These are phyloP conservation scores for Conus ventricosus DNA, from an alignment of 1,140 invertebrate genomes.

Conservation along the genomic window DNA sequence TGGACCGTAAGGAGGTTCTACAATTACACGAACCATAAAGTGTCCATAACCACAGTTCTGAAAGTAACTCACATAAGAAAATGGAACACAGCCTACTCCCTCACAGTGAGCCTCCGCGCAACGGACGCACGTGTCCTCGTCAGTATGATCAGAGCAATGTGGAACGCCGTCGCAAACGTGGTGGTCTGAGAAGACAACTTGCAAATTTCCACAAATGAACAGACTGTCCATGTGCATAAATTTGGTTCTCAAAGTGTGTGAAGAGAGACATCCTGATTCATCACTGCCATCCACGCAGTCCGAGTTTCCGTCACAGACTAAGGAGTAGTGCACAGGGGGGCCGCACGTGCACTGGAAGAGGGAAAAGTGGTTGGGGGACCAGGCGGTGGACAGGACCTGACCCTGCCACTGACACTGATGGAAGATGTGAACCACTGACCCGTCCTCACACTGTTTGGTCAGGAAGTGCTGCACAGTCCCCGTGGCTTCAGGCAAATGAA, in stretches of 20 bases:
- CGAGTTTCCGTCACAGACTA: conserved; percentile 38
- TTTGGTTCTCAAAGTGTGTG: background rate
- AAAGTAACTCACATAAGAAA: background rate
- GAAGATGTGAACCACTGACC: conserved; percentile 18
- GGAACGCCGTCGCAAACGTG: conserved; percentile 27
- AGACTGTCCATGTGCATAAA: background rate
- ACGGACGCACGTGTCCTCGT: conserved; percentile 31
- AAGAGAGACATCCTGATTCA: conserved; percentile 14
- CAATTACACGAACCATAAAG: too few species aligned
- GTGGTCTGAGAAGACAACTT: background rate
- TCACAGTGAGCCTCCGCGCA: conserved; percentile 24
- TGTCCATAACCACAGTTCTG: too few species aligned
- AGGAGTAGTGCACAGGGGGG: conserved; percentile 19
- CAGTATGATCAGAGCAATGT: conserved; percentile 35
- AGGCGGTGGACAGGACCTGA: background rate
- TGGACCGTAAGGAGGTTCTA: too few species aligned
- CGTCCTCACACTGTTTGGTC: conserved; percentile 9
- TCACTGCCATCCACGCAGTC: conserved; percentile 37
- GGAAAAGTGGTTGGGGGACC: background rate
- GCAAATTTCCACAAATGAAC: conserved; percentile 23
- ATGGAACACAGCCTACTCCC: conserved; percentile 25
- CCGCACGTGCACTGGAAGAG: background rate
- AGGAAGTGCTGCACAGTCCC: background rate
- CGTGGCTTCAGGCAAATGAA: background rate
- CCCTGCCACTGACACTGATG: background rate